Base-by-base conservation (phyloP, 2,797 vertebrate species). In the Gallinago stenura region DNA sequence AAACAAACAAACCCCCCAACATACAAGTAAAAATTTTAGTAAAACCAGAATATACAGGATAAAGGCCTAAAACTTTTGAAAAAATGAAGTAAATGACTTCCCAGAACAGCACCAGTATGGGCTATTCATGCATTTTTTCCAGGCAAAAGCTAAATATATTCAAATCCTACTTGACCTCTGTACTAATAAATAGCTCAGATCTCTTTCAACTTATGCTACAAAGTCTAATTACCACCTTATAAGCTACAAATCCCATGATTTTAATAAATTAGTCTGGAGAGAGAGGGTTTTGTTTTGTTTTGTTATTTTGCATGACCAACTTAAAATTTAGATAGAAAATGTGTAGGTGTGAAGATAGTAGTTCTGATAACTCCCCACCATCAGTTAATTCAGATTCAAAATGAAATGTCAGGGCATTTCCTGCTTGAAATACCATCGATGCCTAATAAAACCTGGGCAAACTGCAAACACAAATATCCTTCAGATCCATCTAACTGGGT, bases 351-450 rank as follows among this genome's bases (percentile, higher is more conserved):
- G 46, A 83, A 69, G 46, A 54, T 24, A n/a, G 2, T 51, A 56
- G 24, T 43, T 83, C n/a, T 85, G 31, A 53, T 73, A 41, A 73
- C 26, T 71, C 61, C 33, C 41, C 35, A 20, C 2, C 53, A 61
- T 12, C 41, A 85, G 50, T 54, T 79, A 92, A 77, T 78, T 85
- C 50, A 51, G 45, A 82, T 61, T 78, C 30, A 70, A 84, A 95
- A 60, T 33, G 15, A 92, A 82, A 60, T 53, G 41, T 48, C 76
- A 90, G 45, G 33, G 22, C 18, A 78, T 64, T 94, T 89, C 37
- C 30, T 68, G 22, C 33, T 71, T 84, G 28, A 86, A 94, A 64
- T 33, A 87, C 31, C 65, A 80, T 6, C 25, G n/a, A 90, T 18
- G 26, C 45, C n/a, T 64, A 93, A 73, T 51, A 78, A 50, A 50